Percentiles rank a stretch among this genome's conserved stretches.
Evolutionary conservation across 2,113 vertebrate genomes (phyloP).

Genomic region (Mastomys coucha): DNA sequence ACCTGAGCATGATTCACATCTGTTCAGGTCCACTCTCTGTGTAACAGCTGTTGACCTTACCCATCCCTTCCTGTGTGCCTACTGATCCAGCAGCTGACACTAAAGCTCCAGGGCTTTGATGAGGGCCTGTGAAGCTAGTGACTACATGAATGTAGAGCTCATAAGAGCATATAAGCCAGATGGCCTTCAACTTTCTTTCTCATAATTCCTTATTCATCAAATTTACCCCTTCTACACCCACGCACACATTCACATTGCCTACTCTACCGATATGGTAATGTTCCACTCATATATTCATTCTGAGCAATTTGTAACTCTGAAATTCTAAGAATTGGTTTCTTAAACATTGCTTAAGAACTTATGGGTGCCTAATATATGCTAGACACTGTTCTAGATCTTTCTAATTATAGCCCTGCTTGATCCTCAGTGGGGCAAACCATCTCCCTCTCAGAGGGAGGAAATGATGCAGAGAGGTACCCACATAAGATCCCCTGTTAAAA

Average conservation of each 20-base stretch:
- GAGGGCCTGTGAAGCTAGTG: not conserved
- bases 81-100: not conserved
- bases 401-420: not conserved
- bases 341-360: not conserved
- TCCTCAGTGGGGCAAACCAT: not conserved
- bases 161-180: not conserved
- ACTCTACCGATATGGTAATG: not conserved
- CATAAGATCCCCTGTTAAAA: not conserved
- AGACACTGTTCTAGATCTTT: not conserved
- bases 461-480: not conserved
- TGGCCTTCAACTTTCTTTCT: not conserved
- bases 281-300: not conserved
- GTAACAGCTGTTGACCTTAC: not conserved
- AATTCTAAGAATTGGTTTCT: not conserved
- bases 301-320: not conserved
- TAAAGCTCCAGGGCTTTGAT: not conserved
- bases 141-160: not conserved
- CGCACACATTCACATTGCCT: not conserved
- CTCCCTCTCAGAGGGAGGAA: constrained; percentile 1
- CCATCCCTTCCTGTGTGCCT: not conserved
- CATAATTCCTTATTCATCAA: not conserved
- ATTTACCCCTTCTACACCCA: not conserved
- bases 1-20: not conserved
- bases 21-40: not conserved
- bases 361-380: not conserved